These are phyloP conservation scores for Gnatocerus cornutus DNA, from an alignment of 2,888 invertebrate genomes.

Conservation along the genomic window DNA sequence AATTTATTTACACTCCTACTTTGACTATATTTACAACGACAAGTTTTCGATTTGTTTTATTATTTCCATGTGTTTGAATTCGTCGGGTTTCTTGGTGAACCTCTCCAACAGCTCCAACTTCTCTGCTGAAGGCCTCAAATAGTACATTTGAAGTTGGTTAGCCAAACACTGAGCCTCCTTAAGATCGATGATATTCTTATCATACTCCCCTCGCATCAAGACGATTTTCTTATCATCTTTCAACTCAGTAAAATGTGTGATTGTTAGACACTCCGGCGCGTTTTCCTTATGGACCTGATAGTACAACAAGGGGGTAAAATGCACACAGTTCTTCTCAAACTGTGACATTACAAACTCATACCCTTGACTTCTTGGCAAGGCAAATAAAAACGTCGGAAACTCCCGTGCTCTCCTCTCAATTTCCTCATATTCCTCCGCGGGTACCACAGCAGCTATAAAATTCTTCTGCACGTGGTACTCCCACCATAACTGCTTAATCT, in stretches of 20 bases:
- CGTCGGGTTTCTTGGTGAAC: conserved; percentile 82
- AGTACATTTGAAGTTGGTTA: conserved; percentile 90
- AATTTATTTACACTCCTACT: conserved; percentile 18
- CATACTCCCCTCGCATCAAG: conserved; percentile 90
- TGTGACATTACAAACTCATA: conserved; percentile 91
- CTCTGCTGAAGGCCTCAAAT: conserved; percentile 77
- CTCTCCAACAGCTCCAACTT: conserved; percentile 78
- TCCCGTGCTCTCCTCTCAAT: conserved; percentile 75
- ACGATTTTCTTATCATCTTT: conserved; percentile 81
- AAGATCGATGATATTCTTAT: conserved; percentile 82
- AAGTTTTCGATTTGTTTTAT: conserved; percentile 83
- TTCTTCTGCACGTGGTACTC: conserved; percentile 86
- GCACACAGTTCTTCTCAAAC: conserved; percentile 80
- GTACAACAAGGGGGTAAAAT: conserved; percentile 89
- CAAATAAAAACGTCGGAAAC: conserved; percentile 84
- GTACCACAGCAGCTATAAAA: conserved; percentile 81
- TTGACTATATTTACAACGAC: conserved; percentile 60
- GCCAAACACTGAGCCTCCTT: conserved; percentile 90
- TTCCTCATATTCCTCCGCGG: conserved; percentile 75
- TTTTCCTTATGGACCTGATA: conserved; percentile 93
- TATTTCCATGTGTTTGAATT: conserved; percentile 88
- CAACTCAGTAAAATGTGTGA: conserved; percentile 86
- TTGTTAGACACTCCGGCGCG: conserved; percentile 88
- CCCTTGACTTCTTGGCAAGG: conserved; percentile 86
- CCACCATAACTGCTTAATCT: conserved; percentile 85